Conservation (phyloP, 2,797 vertebrate species). For the Sebastes minor region DNA sequence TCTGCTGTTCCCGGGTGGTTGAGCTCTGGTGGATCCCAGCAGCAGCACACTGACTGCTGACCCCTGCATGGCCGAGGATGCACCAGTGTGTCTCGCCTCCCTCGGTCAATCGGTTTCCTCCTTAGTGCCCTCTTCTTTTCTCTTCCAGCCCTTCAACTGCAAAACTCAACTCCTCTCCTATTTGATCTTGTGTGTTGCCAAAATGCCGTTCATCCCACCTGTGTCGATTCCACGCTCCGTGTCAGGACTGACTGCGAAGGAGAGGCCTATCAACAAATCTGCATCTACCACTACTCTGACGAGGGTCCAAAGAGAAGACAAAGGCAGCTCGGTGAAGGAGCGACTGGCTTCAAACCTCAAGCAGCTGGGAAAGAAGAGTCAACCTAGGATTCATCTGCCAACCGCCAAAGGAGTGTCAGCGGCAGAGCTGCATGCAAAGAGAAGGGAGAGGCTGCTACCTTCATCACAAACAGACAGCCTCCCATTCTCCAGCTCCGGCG, state of each 20-base stretch:
- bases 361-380: conserved; percentile 75
- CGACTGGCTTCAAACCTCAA: conserved; percentile 75
- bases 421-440: conserved; percentile 49
- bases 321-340: conserved; percentile 62
- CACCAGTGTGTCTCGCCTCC: conserved; percentile 4
- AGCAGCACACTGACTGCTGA: conserved; percentile 15
- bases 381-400: conserved; percentile 56
- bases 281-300: not conserved
- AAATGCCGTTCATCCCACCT: conserved; percentile 81
- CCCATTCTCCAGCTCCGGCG: conserved; percentile 41
- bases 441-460: conserved; percentile 40
- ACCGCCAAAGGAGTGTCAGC: conserved; percentile 35
- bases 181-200: conserved; percentile 69
- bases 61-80: conserved; percentile 65
- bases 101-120: conserved; percentile 22
- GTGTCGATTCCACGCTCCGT: conserved; percentile 52
- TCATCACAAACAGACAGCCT: conserved; percentile 32
- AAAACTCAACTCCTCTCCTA: conserved; percentile 70
- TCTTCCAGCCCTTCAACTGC: conserved; percentile 42
- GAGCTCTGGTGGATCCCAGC: conserved; percentile 17
- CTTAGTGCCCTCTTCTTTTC: conserved; percentile 11
- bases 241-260: conserved; percentile 52
- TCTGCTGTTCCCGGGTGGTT: not conserved
- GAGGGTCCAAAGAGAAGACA: conserved; percentile 52
- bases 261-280: conserved; percentile 24